Base-by-base conservation (phyloP, 2,797 vertebrate species). In the Eospalax fontanierii region DNA sequence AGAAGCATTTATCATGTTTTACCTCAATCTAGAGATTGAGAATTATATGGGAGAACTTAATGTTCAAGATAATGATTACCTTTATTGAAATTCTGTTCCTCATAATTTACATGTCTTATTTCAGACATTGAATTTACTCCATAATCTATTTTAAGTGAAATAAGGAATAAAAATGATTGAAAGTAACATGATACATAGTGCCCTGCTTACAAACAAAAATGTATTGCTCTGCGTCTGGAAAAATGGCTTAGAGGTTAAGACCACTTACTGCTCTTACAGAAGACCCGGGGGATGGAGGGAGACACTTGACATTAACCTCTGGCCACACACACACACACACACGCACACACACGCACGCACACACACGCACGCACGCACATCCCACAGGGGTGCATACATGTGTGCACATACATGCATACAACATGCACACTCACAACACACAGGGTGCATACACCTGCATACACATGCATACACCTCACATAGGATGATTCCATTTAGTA, bases 141-240 rank as follows among this genome's bases (percentile, higher is more conserved):
- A 74, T 33, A 10, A 7, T 91, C 30, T 50, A 18, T 71, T 91
- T 65, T 65, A 30, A 65, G 57, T 87, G 63, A 91, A 91, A 59
- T 87, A 50, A 81, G 38, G n/a, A n/a, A n/a, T n/a, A n/a, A n/a
- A n/a, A 85, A n/a, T 66, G 76, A 63, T 84, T 89, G 43, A n/a
- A n/a, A n/a, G n/a, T n/a, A n/a, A n/a, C n/a, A n/a, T n/a, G n/a
- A n/a, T n/a, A n/a, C n/a, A n/a, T n/a, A n/a, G 40, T 75, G 12
- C 81, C 91, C 61, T 70, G 57, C 30, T 89, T 65, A 26, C 82
- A 26, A 94, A 90, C 74, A 68, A 76, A 93, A 63, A 38, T 14
- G 3, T 66, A 65, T 19, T 65, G 35, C 33, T 73, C 57, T 15
- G 40, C n/a, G n/a, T n/a, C 46, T n/a, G 30, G n/a, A 28, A 28